Conservation (phyloP, 2,797 vertebrate species). For the Oryzias dopingdopingensis region DNA sequence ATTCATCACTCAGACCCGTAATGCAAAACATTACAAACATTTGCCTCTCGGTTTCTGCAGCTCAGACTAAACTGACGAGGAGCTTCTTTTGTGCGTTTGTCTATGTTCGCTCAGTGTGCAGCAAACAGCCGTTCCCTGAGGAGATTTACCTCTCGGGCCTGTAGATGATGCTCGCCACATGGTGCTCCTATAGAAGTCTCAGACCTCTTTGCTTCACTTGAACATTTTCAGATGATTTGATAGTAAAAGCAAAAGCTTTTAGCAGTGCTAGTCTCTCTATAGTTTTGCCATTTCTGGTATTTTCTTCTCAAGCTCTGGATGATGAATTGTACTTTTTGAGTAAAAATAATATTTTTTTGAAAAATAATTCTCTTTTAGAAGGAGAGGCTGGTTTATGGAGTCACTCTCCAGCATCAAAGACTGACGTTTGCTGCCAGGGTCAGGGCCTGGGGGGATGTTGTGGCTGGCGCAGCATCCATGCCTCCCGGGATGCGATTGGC, state of each 20-base stretch:
- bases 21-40: neutral
- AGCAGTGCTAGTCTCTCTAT: no score
- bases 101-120: neutral
- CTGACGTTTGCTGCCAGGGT: neutral
- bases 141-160: constrained; percentile 19
- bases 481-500: neutral
- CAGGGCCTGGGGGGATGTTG: neutral
- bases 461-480: neutral
- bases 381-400: no score
- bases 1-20: constrained; percentile 20
- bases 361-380: no score
- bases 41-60: neutral
- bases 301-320: no score
- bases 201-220: constrained; percentile 6
- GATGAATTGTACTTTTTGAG: no score
- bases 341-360: no score
- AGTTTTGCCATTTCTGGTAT: no score
- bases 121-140: neutral
- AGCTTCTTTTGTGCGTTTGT: neutral
- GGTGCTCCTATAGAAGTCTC: constrained; percentile 15
- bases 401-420: no score
- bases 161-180: constrained; percentile 36
- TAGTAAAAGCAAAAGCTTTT: no score
- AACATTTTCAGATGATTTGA: constrained; percentile 49
- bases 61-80: neutral